Evolutionary conservation across 2,797 vertebrate species (phyloP).

Genomic region (Danio jaintianensis): DNA sequence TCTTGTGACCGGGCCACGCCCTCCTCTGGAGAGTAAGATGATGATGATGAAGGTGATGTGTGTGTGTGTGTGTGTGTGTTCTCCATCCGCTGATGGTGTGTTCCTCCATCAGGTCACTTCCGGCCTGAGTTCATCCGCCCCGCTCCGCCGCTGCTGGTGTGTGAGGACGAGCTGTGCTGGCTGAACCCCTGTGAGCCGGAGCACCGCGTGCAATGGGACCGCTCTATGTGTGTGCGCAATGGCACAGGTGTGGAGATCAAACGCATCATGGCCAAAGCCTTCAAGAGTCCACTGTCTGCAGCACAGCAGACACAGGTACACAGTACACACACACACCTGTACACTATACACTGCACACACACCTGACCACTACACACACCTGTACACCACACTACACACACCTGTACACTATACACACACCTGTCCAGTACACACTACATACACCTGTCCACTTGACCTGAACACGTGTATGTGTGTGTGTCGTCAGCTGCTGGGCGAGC

Average conservation of each 20-base stretch:
- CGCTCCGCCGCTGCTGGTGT: conserved; percentile 91
- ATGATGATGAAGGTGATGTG: not conserved
- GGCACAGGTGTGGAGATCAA: conserved; percentile 97
- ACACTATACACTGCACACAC: no score
- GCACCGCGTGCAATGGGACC: conserved; percentile 94
- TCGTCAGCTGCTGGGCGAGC: conserved; percentile 89
- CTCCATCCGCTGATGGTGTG: not conserved
- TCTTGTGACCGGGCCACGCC: conserved; percentile 94
- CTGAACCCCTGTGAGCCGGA: conserved; percentile 95
- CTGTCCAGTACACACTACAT: no score
- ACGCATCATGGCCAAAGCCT: conserved; percentile 97
- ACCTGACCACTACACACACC: no score
- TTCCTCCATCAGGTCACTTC: conserved; percentile 87
- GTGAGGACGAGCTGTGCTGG: conserved; percentile 96
- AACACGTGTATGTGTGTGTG: not conserved
- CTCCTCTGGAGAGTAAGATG: conserved; percentile 94
- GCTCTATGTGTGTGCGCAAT: conserved; percentile 96
- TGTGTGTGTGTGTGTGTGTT: not conserved
- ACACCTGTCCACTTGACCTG: no score
- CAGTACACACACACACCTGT: no score
- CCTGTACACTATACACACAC: no score
- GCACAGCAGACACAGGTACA: conserved; percentile 94
- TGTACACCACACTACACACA: no score
- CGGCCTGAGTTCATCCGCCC: conserved; percentile 97
- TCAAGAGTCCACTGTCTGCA: conserved; percentile 95